These are phyloP conservation scores for Garrulus glandarius DNA, from an alignment of 2,797 vertebrate species.

Conservation along the genomic window DNA sequence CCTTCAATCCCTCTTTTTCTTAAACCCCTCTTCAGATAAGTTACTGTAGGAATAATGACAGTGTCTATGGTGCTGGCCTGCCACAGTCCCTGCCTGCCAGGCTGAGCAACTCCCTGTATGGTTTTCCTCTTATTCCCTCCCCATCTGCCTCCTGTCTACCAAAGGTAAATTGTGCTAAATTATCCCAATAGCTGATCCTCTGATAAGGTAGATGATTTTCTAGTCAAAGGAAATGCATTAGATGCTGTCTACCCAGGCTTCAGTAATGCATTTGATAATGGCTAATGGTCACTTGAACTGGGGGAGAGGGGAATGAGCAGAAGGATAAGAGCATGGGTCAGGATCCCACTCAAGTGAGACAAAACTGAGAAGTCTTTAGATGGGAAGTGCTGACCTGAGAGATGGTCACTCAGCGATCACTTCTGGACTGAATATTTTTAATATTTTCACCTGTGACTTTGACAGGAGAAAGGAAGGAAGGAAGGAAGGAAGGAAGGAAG, in stretches of 20 bases:
- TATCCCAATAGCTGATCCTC: background rate
- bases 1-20: background rate
- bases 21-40: background rate
- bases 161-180: background rate
- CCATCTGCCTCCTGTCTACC: background rate
- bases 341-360: background rate
- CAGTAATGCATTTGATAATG: background rate
- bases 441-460: background rate
- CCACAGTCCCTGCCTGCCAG: background rate
- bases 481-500: background rate
- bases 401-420: background rate
- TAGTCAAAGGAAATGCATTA: background rate
- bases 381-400: background rate
- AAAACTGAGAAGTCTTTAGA: background rate
- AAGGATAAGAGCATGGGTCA: background rate
- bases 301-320: background rate
- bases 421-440: background rate
- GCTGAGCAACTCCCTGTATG: background rate
- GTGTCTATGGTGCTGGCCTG: fast-evolving
- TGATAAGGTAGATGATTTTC: background rate
- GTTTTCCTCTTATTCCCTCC: background rate
- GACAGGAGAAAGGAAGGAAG: too few relatives aligned
- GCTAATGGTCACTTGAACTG: background rate
- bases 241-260: background rate
- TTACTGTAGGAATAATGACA: background rate